Base-by-base conservation (phyloP, 2,888 invertebrate genomes). In the Panzeria rudis region DNA sequence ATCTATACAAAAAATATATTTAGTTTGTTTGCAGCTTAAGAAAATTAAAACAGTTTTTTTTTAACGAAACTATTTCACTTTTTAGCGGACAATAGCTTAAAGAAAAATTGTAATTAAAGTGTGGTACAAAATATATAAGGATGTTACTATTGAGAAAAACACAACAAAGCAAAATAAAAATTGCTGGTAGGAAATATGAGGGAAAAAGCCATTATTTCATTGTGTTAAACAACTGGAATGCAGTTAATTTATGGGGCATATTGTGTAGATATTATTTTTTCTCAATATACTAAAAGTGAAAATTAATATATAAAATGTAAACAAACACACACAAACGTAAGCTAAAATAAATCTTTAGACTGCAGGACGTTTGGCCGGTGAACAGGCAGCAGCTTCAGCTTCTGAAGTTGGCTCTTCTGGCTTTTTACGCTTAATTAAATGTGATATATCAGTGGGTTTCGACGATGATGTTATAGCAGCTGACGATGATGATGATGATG, bases 401-500 rank as follows among this genome's bases (percentile, higher is more conserved):
- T 91, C 90, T 0, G 94, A 93, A 0, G 92, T 91, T 0, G 93
- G 93, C 0, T 93, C 92, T 25, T 94, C 94, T 0, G 95, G 93
- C 92, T 96, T 97, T 92, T 97, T 97, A 86, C 95, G 93, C 88
- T 95, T 95, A 86, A 97, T 96, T 80, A 97, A 94, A 92, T 97
- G 97, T 0, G 96, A 95, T 86, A 97, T 97, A 90, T 97, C 95
- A 11, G 94, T 95, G 0, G 94, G 95, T 32, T 95, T 95, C 23
- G 92, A 89, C 68, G 92, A 90, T 89, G 95, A 95, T 23, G 94
- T 91, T 20, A 93, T 91, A 5, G 93, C 87, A 56, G 89, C 84
- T 20, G 88, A 82, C 11, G 88, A 85, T 13, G 88, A 85, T 17
- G 32, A 77, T 4, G 86, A n/a, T n/a, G 29, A 29, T 29, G 29